Conservation (phyloP, 1,140 invertebrate genomes). For the Sipha flava region DNA sequence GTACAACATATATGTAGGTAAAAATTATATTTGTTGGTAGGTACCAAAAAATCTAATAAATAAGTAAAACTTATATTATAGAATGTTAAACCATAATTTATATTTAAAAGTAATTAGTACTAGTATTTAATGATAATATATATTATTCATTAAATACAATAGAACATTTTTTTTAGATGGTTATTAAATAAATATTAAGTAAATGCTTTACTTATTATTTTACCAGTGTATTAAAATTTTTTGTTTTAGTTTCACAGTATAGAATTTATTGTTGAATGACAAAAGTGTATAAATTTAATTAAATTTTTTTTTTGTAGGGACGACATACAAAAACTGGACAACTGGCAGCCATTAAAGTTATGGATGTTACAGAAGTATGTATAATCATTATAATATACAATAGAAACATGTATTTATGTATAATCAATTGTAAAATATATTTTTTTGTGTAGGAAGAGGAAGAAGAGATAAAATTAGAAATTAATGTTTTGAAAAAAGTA, state of each 20-base stretch:
- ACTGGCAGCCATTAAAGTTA: conserved; percentile 98
- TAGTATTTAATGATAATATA: not conserved
- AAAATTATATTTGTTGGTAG: too few species aligned
- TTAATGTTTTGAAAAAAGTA: conserved; percentile 92
- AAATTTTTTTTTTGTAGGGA: conserved; percentile 57
- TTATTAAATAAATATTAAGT: too few species aligned
- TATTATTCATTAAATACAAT: not conserved
- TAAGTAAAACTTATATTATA: too few species aligned
- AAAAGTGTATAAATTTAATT: conserved; percentile 28
- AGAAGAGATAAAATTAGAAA: conserved; percentile 99
- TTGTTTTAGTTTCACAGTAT: too few species aligned
- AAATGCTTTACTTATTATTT: too few species aligned
- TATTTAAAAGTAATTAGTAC: not conserved
- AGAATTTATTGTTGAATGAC: not conserved
- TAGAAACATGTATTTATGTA: not conserved
- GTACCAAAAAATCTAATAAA: too few species aligned
- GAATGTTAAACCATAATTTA: too few species aligned
- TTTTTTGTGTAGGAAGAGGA: conserved; percentile 77
- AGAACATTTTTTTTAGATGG: too few species aligned
- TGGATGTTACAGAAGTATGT: conserved; percentile 91
- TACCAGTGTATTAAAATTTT: too few species aligned
- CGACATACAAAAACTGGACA: conserved; percentile 99
- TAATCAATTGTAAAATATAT: conserved; percentile 23
- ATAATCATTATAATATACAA: conserved; percentile 9
- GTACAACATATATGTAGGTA: too few species aligned